These are phyloP conservation scores for Tromatobia lineatoria DNA, from an alignment of 2,888 invertebrate genomes.

Conservation along the genomic window DNA sequence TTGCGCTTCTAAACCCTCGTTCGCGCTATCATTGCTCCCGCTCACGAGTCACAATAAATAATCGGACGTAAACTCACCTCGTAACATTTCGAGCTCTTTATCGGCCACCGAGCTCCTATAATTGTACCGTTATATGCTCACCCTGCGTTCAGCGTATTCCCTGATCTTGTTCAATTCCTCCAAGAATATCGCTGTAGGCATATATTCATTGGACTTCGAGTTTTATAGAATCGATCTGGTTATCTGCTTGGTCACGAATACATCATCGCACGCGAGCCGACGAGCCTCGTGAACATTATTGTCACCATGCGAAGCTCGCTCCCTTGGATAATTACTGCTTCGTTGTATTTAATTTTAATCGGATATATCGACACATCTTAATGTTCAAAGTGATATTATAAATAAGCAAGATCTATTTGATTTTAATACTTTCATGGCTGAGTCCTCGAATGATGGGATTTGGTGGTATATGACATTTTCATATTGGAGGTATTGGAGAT, in stretches of 20 bases:
- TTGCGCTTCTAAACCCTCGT: constrained; percentile 53
- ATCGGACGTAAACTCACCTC: constrained; percentile 58
- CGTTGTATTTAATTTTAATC: neutral
- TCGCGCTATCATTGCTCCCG: constrained; percentile 74
- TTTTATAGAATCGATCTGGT: constrained; percentile 57
- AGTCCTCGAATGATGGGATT: too few species aligned
- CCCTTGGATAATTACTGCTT: neutral
- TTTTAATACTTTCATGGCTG: too few species aligned
- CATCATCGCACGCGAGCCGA: constrained; percentile 62
- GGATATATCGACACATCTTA: neutral
- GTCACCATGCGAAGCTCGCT: constrained; percentile 20
- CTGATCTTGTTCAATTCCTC: constrained; percentile 63
- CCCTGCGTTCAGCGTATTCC: constrained; percentile 29
- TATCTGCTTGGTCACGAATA: constrained; percentile 66
- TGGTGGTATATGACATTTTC: too few species aligned
- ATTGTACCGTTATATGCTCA: constrained; percentile 40
- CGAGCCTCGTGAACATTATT: constrained; percentile 54
- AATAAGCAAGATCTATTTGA: neutral
- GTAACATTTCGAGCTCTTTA: constrained; percentile 62
- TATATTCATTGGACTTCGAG: constrained; percentile 52
- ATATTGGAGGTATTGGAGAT: too few species aligned
- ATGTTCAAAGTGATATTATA: neutral
- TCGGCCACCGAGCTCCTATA: constrained; percentile 57
- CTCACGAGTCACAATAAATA: constrained; percentile 72
- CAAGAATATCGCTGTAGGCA: constrained; percentile 24